Evolutionary conservation across 2,113 vertebrate genomes (phyloP).

Genomic region (Albula goreensis): DNA sequence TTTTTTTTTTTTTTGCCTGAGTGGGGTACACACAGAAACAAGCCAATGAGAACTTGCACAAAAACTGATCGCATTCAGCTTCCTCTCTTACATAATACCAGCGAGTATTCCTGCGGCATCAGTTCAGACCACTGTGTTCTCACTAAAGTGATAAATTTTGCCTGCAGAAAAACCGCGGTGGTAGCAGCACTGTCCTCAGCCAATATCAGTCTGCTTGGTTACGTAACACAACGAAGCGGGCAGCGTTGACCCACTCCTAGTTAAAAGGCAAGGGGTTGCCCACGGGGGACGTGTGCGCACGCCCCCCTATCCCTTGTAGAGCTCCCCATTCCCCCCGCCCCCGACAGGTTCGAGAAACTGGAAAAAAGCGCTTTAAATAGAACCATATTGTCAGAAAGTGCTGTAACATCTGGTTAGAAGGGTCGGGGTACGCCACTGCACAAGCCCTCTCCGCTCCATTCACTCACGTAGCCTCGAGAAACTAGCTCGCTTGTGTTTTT

Average conservation of each 20-base stretch:
- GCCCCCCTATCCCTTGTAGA: background rate
- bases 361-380: conserved; percentile 1
- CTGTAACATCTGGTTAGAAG: conserved; percentile 9
- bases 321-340: background rate
- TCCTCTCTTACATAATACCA: background rate
- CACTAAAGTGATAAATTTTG: background rate
- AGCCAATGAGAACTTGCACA: background rate
- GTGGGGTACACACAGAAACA: too few relatives aligned
- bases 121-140: conserved; percentile 2
- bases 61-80: background rate
- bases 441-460: too few relatives aligned
- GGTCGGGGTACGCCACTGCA: background rate
- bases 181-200: background rate
- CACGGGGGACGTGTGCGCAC: background rate
- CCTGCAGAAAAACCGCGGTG: background rate
- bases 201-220: background rate
- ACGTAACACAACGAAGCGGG: conserved; percentile 2
- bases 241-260: background rate
- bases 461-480: background rate
- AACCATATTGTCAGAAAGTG: background rate
- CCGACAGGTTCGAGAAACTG: background rate
- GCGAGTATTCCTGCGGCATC: background rate
- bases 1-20: background rate
- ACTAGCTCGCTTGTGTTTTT: background rate
- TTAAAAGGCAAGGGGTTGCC: background rate